Percentiles rank a stretch among this genome's conserved stretches.
Evolutionary conservation across 1,140 invertebrate species (phyloP).

Genomic region (Frieseomelitta varia): DNA sequence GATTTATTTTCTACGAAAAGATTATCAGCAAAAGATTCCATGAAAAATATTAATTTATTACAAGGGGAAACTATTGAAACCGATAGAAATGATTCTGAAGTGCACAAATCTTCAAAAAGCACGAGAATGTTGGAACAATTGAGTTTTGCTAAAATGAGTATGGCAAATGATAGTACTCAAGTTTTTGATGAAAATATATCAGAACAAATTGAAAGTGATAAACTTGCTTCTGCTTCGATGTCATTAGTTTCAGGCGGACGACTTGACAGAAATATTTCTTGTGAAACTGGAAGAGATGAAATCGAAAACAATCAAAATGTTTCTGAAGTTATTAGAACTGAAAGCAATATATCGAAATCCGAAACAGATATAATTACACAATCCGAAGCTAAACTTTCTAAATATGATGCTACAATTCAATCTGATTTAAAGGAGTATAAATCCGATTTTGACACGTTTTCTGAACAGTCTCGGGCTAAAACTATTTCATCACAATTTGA

Average conservation of each 20-base stretch:
- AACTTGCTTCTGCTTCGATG: slow-evolving; percentile 24
- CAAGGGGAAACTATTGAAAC: slow-evolving; percentile 10
- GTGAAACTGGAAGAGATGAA: slow-evolving; percentile 54
- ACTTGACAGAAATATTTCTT: slow-evolving; percentile 16
- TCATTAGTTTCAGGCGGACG: slow-evolving; percentile 28
- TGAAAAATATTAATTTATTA: slow-evolving; percentile 24
- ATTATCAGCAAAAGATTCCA: slow-evolving; percentile 39
- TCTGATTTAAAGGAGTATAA: slow-evolving; percentile 38
- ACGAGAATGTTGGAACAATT: slow-evolving; percentile 19
- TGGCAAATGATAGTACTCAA: not conserved
- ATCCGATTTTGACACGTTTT: slow-evolving; percentile 33
- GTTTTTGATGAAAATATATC: slow-evolving; percentile 38
- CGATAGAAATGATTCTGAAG: slow-evolving; percentile 29
- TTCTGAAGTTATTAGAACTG: slow-evolving; percentile 63
- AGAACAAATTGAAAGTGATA: slow-evolving; percentile 39
- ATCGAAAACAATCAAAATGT: slow-evolving; percentile 56
- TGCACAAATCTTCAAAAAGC: slow-evolving; percentile 14
- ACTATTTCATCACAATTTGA: slow-evolving; percentile 19
- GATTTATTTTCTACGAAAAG: slow-evolving; percentile 66
- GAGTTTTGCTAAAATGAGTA: slow-evolving; percentile 4
- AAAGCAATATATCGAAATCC: slow-evolving; percentile 50
- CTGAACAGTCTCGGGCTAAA: slow-evolving; percentile 30
- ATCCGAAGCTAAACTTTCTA: slow-evolving; percentile 38
- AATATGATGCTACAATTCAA: slow-evolving; percentile 29
- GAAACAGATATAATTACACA: slow-evolving; percentile 43